Conservation (phyloP, 2,888 invertebrate species). For the Eupithecia tripunctaria region DNA sequence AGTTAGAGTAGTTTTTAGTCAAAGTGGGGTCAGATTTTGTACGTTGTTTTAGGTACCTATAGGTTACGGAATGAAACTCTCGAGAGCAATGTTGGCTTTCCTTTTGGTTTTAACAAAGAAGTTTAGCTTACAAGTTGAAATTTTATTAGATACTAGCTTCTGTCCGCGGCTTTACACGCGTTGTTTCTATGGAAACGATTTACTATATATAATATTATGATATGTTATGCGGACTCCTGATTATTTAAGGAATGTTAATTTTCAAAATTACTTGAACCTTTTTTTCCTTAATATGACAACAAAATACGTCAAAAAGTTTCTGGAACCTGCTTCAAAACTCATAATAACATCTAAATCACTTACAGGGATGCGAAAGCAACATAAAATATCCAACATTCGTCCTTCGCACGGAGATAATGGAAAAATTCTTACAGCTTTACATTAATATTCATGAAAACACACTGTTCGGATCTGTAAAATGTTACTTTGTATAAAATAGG, state of each 20-base stretch:
- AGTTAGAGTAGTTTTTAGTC: slow-evolving; percentile 26
- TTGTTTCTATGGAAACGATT: no score
- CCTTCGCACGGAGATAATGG: slow-evolving; percentile 63
- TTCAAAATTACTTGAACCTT: not conserved
- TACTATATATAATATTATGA: no score
- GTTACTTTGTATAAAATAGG: slow-evolving; percentile 36
- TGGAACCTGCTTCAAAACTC: slow-evolving; percentile 17
- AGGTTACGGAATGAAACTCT: not conserved
- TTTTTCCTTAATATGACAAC: not conserved
- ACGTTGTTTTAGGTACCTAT: slow-evolving; percentile 1
- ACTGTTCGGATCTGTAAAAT: slow-evolving; percentile 35
- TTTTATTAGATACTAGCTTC: not conserved
- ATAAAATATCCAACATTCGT: slow-evolving; percentile 61
- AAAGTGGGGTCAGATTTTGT: slow-evolving; percentile 22
- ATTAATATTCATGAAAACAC: slow-evolving; percentile 69
- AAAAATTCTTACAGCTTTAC: slow-evolving; percentile 59
- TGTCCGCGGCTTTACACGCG: no score
- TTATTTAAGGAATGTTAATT: not conserved
- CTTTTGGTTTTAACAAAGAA: not conserved
- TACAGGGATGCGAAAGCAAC: slow-evolving; percentile 52
- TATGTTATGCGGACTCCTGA: not conserved
- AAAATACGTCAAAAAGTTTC: not conserved
- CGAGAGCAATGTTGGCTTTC: slow-evolving; percentile 5
- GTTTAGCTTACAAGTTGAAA: not conserved
- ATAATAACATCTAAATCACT: slow-evolving; percentile 40